A percentile compares a stretch with the other conserved stretches of the same genome.
These are phyloP conservation scores for Ormia ochracea DNA, from an alignment of 2,888 invertebrate species.

Conservation along the genomic window DNA sequence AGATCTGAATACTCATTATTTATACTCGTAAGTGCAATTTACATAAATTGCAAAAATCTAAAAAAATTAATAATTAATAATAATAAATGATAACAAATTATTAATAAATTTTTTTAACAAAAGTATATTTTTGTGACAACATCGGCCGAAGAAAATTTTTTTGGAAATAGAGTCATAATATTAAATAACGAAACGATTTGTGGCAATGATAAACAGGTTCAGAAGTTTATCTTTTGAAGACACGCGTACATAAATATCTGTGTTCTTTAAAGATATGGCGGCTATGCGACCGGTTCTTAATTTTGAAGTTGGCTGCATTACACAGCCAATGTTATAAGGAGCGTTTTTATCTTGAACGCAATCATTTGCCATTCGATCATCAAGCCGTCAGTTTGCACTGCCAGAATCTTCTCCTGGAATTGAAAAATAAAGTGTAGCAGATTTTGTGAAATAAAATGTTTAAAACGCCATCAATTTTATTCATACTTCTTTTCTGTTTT, in stretches of 20 bases:
- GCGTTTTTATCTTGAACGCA: conserved; percentile 19
- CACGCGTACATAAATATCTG: background rate
- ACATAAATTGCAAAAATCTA: too few relatives aligned
- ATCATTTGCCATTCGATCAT: conserved; percentile 24
- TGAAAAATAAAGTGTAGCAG: background rate
- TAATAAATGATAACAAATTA: too few relatives aligned
- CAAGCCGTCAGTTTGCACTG: background rate
- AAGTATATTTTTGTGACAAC: too few relatives aligned
- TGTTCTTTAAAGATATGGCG: background rate
- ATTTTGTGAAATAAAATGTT: conserved; percentile 18
- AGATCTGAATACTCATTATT: too few relatives aligned
- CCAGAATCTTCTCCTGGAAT: background rate
- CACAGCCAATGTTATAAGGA: background rate
- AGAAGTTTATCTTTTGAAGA: conserved; percentile 40
- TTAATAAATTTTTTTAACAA: too few relatives aligned
- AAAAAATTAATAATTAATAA: too few relatives aligned
- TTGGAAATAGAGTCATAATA: too few relatives aligned
- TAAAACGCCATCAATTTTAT: conserved; percentile 8
- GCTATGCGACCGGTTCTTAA: conserved; percentile 16
- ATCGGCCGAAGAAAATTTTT: too few relatives aligned
- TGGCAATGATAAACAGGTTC: conserved; percentile 12
- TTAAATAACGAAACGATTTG: background rate
- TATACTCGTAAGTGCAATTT: too few relatives aligned
- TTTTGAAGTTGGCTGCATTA: conserved; percentile 1
- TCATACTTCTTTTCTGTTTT: conserved; percentile 26